These are phyloP conservation scores for Lordiphosa mommai DNA, from an alignment of 1,140 invertebrate genomes.

Conservation along the genomic window DNA sequence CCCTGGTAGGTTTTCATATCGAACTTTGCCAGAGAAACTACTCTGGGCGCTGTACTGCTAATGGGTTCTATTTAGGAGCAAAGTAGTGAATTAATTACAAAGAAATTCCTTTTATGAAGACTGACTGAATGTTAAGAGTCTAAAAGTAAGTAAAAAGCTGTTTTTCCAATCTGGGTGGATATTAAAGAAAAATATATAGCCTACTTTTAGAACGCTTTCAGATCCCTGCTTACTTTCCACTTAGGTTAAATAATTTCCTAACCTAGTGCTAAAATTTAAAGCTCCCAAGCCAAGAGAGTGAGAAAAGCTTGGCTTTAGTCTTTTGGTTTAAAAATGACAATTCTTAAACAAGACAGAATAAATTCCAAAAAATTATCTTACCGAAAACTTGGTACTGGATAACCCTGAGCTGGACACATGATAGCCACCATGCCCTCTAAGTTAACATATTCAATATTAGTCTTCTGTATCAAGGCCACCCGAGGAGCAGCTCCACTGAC, in stretches of 20 bases:
- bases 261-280: no score
- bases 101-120: not conserved
- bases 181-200: no score
- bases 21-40: conserved; percentile 77
- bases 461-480: conserved; percentile 81
- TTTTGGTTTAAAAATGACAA: no score
- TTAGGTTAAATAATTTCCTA: no score
- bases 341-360: no score
- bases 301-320: no score
- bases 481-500: conserved; percentile 85
- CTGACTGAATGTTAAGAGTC: conserved; percentile 27
- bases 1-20: conserved; percentile 81
- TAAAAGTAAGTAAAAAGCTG: no score
- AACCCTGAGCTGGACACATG: conserved; percentile 87
- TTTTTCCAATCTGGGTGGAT: no score
- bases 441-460: conserved; percentile 80
- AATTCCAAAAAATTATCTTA: conserved; percentile 55
- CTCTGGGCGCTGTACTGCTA: conserved; percentile 84
- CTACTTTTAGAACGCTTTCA: no score
- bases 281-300: no score
- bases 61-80: conserved; percentile 82
- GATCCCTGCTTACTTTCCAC: no score
- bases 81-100: not conserved
- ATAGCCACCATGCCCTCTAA: conserved; percentile 78
- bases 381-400: conserved; percentile 85